Percentiles rank a stretch among this genome's conserved stretches.
Conservation (phyloP, 2,113 vertebrate species). For the Heterotis niloticus region DNA sequence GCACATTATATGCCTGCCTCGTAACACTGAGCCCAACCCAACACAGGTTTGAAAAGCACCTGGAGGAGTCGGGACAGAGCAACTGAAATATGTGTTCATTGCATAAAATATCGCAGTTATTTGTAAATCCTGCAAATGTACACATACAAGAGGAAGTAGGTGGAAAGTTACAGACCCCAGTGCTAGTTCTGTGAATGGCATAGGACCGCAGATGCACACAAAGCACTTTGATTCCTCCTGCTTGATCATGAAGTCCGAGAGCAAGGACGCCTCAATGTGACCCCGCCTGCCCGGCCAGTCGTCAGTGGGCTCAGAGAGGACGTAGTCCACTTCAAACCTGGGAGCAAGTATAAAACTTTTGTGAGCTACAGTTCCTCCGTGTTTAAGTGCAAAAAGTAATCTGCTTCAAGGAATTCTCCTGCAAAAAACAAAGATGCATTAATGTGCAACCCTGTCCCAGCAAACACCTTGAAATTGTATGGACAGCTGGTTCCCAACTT, state of each 20-base stretch:
- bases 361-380: background rate
- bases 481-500: too few species aligned
- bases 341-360: slow-evolving; percentile 25
- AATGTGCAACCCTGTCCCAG: background rate
- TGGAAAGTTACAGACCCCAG: slow-evolving; percentile 63
- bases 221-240: slow-evolving; percentile 66
- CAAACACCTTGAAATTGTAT: too few species aligned
- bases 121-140: too few species aligned
- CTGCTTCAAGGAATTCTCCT: background rate
- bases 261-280: slow-evolving; percentile 65
- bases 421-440: background rate
- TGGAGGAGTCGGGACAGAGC: background rate
- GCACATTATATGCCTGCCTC: too few species aligned
- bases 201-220: slow-evolving; percentile 85
- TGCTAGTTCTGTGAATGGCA: slow-evolving; percentile 78
- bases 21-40: too few species aligned
- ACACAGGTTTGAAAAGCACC: background rate
- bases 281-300: slow-evolving; percentile 77
- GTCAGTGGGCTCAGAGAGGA: slow-evolving; percentile 77
- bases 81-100: background rate
- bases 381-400: background rate
- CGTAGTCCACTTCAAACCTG: slow-evolving; percentile 82
- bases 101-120: background rate
- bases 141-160: background rate
- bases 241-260: slow-evolving; percentile 68